Evolutionary conservation across 92 coral and sea anemone genomes (phyloP).

Genomic region (Virgularia gustaviana): DNA sequence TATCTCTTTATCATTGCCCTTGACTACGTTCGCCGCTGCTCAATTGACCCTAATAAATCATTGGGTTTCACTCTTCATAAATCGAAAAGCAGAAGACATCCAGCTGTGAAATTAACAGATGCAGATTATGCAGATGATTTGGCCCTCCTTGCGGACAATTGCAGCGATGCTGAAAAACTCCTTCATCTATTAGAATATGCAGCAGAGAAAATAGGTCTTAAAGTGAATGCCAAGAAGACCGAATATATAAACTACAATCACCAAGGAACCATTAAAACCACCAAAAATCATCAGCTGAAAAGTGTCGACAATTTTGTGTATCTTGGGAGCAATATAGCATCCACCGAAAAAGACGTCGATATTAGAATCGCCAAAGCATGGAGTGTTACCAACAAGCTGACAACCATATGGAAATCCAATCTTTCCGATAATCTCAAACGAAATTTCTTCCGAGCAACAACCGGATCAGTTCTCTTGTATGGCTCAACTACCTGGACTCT

Average conservation of each 20-base stretch:
- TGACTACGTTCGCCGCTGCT: constrained; percentile 43
- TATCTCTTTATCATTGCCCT: constrained; percentile 40
- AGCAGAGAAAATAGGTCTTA: constrained; percentile 32
- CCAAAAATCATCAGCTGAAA: not conserved
- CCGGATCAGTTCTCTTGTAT: constrained; percentile 24
- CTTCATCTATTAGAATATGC: constrained; percentile 25
- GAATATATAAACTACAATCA: constrained; percentile 32
- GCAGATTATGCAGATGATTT: constrained; percentile 52
- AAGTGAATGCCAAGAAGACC: constrained; percentile 24
- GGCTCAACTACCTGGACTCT: constrained; percentile 46
- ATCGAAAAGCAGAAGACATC: constrained; percentile 33
- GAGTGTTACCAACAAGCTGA: constrained; percentile 23
- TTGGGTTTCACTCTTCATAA: constrained; percentile 33
- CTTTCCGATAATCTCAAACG: not conserved
- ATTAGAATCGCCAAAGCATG: not conserved
- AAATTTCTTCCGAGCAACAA: not conserved
- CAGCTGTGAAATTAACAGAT: constrained; percentile 44
- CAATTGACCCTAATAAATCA: constrained; percentile 14
- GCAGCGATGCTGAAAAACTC: constrained; percentile 33
- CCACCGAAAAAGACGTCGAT: constrained; percentile 32
- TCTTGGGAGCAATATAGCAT: constrained; percentile 42
- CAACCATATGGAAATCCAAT: constrained; percentile 1
- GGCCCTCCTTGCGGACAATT: constrained; percentile 31
- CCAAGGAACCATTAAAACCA: not conserved
- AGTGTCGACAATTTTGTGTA: not conserved